Percentiles rank a stretch among this genome's conserved stretches.
phyloP scores from a whole-genome alignment of 1,140 invertebrate species.

The Lineus longissimus region DNA sequence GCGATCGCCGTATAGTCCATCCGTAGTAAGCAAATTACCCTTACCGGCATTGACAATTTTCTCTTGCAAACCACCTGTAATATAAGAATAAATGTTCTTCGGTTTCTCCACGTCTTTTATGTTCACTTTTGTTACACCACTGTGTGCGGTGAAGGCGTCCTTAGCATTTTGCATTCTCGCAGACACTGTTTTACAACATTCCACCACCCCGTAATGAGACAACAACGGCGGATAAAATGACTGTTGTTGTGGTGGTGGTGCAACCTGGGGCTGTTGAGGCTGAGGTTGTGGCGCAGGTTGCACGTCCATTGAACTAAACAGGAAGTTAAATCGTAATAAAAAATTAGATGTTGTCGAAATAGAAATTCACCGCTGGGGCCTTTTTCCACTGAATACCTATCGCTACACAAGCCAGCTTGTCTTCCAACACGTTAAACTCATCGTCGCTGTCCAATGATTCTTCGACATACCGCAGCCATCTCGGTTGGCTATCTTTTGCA shows the following conservation, averaged over 20 bases:
- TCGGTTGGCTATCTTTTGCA: constrained; percentile 5
- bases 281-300: neutral
- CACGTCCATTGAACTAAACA: neutral
- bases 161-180: neutral
- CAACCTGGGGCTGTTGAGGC: neutral
- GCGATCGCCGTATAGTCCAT: neutral
- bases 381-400: constrained; percentile 4
- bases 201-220: constrained; percentile 1
- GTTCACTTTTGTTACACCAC: neutral
- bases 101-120: constrained; percentile 4
- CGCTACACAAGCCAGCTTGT: no score
- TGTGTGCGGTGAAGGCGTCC: neutral
- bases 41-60: neutral
- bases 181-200: constrained; percentile 5
- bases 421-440: no score
- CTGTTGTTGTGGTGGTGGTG: no score
- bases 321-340: no score
- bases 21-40: neutral
- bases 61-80: neutral
- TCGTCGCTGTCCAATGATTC: neutral
- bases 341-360: no score
- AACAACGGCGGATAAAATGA: neutral
- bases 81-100: neutral
- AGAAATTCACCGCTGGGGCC: constrained; percentile 3
- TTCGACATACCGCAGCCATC: constrained; percentile 3